phyloP scores from a whole-genome alignment of 2,113 vertebrate species.

The Pristiophorus japonicus region DNA sequence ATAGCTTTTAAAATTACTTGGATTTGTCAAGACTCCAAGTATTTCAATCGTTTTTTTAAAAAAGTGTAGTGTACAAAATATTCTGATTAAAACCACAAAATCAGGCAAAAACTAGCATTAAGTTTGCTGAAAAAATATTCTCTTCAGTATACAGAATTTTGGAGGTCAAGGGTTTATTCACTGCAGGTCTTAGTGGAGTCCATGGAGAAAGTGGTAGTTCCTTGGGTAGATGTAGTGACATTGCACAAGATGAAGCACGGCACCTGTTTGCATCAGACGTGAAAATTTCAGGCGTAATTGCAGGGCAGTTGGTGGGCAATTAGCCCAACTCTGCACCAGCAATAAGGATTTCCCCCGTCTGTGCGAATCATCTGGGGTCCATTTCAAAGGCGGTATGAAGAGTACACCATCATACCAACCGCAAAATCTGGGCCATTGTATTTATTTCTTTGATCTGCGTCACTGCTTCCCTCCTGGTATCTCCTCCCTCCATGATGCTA shows the following conservation, averaged over 20 bases:
- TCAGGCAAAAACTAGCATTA: not conserved
- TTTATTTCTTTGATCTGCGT: not conserved
- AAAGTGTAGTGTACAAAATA: not conserved
- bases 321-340: too few relatives aligned
- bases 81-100: not conserved
- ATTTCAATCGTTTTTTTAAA: not conserved
- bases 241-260: too few relatives aligned
- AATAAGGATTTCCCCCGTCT: too few relatives aligned
- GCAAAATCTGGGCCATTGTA: too few relatives aligned
- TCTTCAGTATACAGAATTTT: not conserved
- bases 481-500: not conserved
- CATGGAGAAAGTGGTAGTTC: not conserved
- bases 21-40: not conserved
- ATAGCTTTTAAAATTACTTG: too few relatives aligned
- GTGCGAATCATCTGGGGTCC: too few relatives aligned
- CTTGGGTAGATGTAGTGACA: not conserved
- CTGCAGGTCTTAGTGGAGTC: not conserved
- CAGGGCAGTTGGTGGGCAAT: too few relatives aligned
- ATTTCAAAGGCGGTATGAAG: too few relatives aligned
- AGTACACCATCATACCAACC: too few relatives aligned
- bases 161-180: not conserved
- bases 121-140: not conserved
- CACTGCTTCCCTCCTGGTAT: not conserved
- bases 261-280: too few relatives aligned
- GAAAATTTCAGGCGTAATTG: too few relatives aligned